Base-by-base conservation (phyloP, 2,113 vertebrate genomes). In the Puntigrus tetrazona region DNA sequence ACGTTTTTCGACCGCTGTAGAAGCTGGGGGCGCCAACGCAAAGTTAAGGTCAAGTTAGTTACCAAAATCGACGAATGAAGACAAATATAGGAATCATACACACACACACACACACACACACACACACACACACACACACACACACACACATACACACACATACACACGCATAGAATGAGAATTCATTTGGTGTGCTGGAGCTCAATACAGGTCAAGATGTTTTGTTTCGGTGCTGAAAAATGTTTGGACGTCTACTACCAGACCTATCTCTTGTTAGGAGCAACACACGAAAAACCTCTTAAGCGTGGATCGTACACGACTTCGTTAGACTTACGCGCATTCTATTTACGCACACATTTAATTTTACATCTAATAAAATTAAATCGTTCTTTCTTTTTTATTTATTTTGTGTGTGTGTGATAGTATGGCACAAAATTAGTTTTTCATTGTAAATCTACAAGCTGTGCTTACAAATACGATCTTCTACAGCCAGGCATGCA, bases 1-100 rank as follows among this genome's bases (percentile, higher is more conserved):
- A 78, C 76, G 14, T 27, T 14, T 29, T 38, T 8, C n/a, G n/a
- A 61, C 52, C 22, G 4, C 76, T 18, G 20, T 38, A 43, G 38
- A 25, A 72, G 43, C 76, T 78, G 55, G 76, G 76, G 55, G 76
- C 76, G 34, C 95, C 95, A 95, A 95, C 95, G 95, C 97, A 98
- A 99, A 98, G 97, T 99, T 98, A 99, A 98, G 97, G 97, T 99
- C 98, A 99, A 99, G 97, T 98, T 98, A 98, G 96, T 96, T 93
- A 93, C 92, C 52, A 7, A 91, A 93, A 92, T 95, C 92, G 90
- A 93, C 92, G 93, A 77, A 36, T 69, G 16, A 22, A 36, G 20
- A 2, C 41, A 83, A 50, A 89, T 73, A 57, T 41, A 18, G 47
- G 5, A 2, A 50, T 20, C 47, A 50, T 20, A 1, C 34, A 55